Conservation (phyloP, 2,888 invertebrate species). For the Pasiphila rectangulata region DNA sequence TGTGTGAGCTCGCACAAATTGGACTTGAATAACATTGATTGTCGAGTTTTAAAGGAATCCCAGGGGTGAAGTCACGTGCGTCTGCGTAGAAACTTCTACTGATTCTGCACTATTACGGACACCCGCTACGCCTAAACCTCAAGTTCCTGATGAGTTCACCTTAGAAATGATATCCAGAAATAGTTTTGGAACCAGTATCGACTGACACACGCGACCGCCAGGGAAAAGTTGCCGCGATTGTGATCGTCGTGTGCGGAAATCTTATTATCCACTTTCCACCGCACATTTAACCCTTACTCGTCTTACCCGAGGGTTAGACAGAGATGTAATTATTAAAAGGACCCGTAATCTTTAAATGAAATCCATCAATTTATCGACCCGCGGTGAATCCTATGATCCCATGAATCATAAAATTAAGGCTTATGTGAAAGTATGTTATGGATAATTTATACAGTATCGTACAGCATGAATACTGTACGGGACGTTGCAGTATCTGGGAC, state of each 20-base stretch:
- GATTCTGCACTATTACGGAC: slow-evolving; percentile 10
- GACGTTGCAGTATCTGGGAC: no score
- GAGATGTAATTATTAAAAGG: neutral
- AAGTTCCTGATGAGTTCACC: neutral
- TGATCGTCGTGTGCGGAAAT: no score
- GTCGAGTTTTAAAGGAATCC: slow-evolving; percentile 12
- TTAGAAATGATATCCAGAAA: neutral
- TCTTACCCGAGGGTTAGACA: neutral
- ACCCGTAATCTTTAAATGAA: neutral
- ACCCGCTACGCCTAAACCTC: neutral
- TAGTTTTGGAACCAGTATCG: neutral
- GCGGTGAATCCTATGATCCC: neutral
- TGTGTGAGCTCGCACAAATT: slow-evolving; percentile 12
- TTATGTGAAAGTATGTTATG: no score
- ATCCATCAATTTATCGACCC: slow-evolving; percentile 4
- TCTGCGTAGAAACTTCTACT: slow-evolving; percentile 3
- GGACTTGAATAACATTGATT: slow-evolving; percentile 19
- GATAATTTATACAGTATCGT: no score
- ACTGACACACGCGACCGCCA: neutral
- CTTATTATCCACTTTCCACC: no score
- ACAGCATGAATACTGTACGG: no score
- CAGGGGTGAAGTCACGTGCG: slow-evolving; percentile 13
- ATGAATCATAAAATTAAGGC: no score
- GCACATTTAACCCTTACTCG: neutral
- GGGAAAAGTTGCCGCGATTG: neutral